phyloP scores from a whole-genome alignment of 2,888 invertebrate species.

The Brenthis daphne region DNA sequence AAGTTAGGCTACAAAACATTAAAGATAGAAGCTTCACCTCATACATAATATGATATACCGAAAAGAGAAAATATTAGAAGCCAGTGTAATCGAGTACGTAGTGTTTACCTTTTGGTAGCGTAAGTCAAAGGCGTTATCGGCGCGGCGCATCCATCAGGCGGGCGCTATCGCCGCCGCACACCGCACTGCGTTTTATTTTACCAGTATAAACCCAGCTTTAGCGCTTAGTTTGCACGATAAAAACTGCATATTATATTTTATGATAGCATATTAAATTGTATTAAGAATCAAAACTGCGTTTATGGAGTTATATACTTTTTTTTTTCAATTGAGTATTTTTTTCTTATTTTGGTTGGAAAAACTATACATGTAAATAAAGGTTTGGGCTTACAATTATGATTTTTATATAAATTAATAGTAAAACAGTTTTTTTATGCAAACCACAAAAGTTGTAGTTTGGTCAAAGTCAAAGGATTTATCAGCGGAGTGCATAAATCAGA shows the following conservation, averaged over 20 bases:
- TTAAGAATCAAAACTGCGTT: background rate
- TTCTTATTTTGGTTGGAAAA: background rate
- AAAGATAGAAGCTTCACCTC: background rate
- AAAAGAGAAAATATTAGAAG: slow-evolving; percentile 25
- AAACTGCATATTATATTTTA: slow-evolving; percentile 22
- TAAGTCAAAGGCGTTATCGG: slow-evolving; percentile 44
- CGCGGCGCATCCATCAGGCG: slow-evolving; percentile 43
- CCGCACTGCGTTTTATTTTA: slow-evolving; percentile 46
- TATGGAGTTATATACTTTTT: too few relatives aligned
- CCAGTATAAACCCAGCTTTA: slow-evolving; percentile 31
- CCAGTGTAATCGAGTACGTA: slow-evolving; percentile 18
- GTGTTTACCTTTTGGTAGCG: slow-evolving; percentile 37
- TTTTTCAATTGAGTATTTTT: too few relatives aligned
- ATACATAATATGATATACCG: background rate
- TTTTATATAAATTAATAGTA: too few relatives aligned
- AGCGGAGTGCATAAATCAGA: too few relatives aligned
- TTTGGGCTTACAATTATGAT: background rate
- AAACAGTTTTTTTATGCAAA: too few relatives aligned
- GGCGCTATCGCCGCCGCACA: slow-evolving; percentile 54
- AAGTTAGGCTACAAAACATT: background rate
- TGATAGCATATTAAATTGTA: slow-evolving; percentile 11
- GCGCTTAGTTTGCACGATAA: slow-evolving; percentile 27
- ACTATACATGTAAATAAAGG: background rate
- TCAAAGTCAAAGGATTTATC: too few relatives aligned
- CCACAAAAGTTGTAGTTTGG: too few relatives aligned